Evolutionary conservation across 64 coral and sea anemone species (phyloP).

Genomic region (Porites australiensis): DNA sequence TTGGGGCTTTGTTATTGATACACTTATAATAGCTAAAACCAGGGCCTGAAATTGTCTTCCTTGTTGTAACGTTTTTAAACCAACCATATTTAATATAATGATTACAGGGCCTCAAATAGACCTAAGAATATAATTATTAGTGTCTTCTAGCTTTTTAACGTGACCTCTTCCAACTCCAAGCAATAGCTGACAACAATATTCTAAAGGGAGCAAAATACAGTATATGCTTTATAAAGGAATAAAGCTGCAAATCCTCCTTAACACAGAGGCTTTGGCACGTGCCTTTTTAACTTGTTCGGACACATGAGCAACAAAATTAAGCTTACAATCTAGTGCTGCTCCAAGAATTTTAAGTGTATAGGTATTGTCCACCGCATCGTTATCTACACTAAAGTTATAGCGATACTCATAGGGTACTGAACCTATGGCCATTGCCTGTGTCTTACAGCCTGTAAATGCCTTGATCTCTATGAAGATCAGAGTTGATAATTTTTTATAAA

Average conservation of each 20-base stretch:
- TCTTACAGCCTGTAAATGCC: not conserved
- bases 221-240: conserved; percentile 36
- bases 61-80: not conserved
- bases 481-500: conserved; percentile 13
- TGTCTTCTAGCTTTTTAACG: conserved; percentile 13
- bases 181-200: conserved; percentile 41
- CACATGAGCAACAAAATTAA: conserved; percentile 39
- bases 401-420: not conserved
- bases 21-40: conserved; percentile 3
- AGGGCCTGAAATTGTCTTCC: conserved; percentile 18
- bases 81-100: not conserved
- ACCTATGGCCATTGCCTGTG: conserved; percentile 44
- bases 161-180: conserved; percentile 33
- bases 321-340: conserved; percentile 28
- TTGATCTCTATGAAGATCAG: conserved; percentile 10
- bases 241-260: conserved; percentile 57
- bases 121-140: conserved; percentile 39
- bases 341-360: conserved; percentile 49
- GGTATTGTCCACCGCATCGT: not conserved
- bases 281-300: conserved; percentile 43
- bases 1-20: conserved; percentile 25
- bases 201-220: conserved; percentile 16
- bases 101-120: conserved; percentile 9
- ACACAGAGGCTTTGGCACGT: conserved; percentile 50
- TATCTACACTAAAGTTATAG: conserved; percentile 47